Conservation (phyloP, 2,797 vertebrate genomes). For the Acanthurus lineatus region DNA sequence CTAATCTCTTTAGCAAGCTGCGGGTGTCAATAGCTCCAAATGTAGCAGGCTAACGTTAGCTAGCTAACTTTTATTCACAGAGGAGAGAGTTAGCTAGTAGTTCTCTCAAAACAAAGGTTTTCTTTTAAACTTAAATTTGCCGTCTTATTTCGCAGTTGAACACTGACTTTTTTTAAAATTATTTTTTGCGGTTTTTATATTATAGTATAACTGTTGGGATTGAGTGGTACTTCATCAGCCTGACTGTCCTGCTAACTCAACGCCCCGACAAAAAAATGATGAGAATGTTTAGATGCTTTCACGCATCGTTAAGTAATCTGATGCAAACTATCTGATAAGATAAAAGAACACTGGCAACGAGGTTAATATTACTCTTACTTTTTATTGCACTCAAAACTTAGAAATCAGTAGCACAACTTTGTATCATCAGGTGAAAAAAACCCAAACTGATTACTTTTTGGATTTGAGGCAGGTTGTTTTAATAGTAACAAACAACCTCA, state of each 20-base stretch:
- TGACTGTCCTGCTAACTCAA: neutral
- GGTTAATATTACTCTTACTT: neutral
- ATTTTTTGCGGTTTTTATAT: neutral
- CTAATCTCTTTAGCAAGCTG: slow-evolving; percentile 47
- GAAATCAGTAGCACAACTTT: too few species aligned
- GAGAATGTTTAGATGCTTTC: neutral
- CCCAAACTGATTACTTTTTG: too few species aligned
- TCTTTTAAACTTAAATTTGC: fast-evolving
- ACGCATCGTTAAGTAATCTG: too few species aligned
- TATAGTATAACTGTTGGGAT: neutral
- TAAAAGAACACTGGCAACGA: neutral
- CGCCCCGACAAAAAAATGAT: neutral
- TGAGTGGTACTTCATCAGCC: neutral
- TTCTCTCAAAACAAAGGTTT: neutral
- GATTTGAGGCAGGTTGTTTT: too few species aligned
- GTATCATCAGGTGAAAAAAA: too few species aligned
- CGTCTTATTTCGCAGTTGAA: neutral
- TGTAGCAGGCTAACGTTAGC: slow-evolving; percentile 56
- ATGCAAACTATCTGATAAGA: neutral
- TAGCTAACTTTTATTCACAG: slow-evolving; percentile 44
- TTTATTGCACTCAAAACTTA: too few species aligned
- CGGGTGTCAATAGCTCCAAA: neutral
- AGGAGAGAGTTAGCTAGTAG: neutral
- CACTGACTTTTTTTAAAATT: fast-evolving
- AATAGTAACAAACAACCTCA: too few species aligned